Base-by-base conservation (phyloP, 2,797 vertebrate genomes). In the Limnodromus scolopaceus region DNA sequence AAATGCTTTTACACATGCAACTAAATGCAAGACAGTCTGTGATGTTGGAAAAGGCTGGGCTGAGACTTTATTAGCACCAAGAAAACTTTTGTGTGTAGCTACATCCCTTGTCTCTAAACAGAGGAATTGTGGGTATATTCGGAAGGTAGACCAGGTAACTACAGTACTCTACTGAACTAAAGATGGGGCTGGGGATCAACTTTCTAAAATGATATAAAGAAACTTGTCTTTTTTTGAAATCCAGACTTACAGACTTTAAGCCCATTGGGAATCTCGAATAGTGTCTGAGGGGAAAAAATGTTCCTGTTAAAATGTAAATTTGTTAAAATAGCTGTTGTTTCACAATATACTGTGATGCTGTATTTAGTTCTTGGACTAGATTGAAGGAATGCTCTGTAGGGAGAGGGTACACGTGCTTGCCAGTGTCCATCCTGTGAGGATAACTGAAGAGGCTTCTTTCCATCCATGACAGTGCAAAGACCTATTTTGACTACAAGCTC, bases 361-460 rank as follows among this genome's bases (percentile, higher is more conserved):
- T 78, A 64, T 38, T 91, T 71, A 92, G 39, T 84, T 92, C 36
- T 75, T 89, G n/a, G n/a, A 78, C 91, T 84, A 89, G 36, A 36
- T 10, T 51, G 72, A 71, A 60, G 51, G 51, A 82, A 34, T 87
- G 46, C 28, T 76, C 32, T 79, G 18, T 46, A 38, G 43, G 38
- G 38, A 87, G 38, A 66, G 15, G 28, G 20, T 74, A 32, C 34
- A 24, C 30, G 10, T 58, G 63, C 25, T 87, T 91, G 32, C 24
- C 71, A 72, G 76, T 43, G 68, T 54, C 71, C 43, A n/a, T 79
- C 64, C n/a, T 54, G 0, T 72, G 48, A 91, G 45, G 48, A 34
- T 32, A 76, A 68, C 36, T 66, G 72, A n/a, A 24, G 60, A 88
- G 27, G 13, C 38, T 34, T 76, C 89, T 91, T 89, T 80, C 53